Evolutionary conservation across 2,113 vertebrate species (phyloP).

Genomic region (Plecturocebus donacophilus): DNA sequence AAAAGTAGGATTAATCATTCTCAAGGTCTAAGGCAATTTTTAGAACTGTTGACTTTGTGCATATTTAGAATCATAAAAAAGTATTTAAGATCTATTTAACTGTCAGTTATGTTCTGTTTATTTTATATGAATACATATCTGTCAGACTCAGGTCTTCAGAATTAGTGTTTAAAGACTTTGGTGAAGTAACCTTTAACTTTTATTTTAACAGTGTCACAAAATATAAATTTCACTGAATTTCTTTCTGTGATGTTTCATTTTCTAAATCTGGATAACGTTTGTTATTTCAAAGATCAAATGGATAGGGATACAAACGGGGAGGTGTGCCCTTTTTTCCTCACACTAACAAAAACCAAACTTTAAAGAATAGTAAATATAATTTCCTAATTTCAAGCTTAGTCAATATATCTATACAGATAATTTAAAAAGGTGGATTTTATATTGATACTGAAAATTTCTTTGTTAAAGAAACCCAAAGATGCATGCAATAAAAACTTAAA

Average conservation of each 20-base stretch:
- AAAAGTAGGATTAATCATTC: not conserved
- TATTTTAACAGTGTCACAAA: not conserved
- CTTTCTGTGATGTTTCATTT: not conserved
- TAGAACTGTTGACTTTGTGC: not conserved
- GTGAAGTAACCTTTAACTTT: not conserved
- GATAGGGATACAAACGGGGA: not conserved
- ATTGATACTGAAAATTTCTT: not conserved
- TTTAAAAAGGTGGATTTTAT: not conserved
- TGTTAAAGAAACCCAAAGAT: not conserved
- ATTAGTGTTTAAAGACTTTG: not conserved
- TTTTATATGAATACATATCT: not conserved
- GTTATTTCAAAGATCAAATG: not conserved
- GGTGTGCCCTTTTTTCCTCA: not conserved
- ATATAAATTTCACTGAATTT: not conserved
- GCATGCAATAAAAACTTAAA: not conserved
- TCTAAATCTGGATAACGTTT: not conserved
- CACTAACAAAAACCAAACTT: not conserved
- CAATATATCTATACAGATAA: not conserved
- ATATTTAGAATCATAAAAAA: constrained; percentile 11
- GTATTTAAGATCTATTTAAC: not conserved
- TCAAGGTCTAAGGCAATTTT: not conserved
- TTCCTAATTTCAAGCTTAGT: not conserved
- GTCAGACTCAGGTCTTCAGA: not conserved
- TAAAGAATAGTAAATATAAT: not conserved
- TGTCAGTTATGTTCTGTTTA: constrained; percentile 14